Evolutionary conservation across 2,797 vertebrate species (phyloP).

Genomic region (Coregonus suidteri): DNA sequence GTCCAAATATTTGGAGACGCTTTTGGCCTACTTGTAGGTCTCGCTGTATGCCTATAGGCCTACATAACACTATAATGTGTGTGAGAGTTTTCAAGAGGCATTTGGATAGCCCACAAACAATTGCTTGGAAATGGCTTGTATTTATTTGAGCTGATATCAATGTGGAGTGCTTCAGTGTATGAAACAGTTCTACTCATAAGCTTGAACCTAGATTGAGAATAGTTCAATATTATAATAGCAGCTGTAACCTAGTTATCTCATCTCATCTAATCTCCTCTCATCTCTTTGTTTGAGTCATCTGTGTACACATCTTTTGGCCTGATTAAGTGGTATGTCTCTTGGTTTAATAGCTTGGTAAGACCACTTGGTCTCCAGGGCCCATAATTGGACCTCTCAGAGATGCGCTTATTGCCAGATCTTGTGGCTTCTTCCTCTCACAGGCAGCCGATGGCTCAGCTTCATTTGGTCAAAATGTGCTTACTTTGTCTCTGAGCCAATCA

Average conservation of each 20-base stretch:
- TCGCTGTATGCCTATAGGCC: neutral
- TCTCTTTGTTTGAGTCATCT: neutral
- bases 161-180: neutral
- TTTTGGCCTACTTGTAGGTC: neutral
- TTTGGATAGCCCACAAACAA: neutral
- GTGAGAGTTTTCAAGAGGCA: neutral
- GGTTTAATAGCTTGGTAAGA: constrained; percentile 44
- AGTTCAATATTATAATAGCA: neutral
- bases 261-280: neutral
- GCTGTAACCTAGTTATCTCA: neutral
- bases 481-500: constrained; percentile 72
- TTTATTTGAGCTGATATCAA: neutral
- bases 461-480: constrained; percentile 70
- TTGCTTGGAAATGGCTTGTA: neutral
- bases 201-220: neutral
- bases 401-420: constrained; percentile 64
- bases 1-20: neutral
- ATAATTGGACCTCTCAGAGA: constrained; percentile 44
- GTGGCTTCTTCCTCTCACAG: constrained; percentile 64
- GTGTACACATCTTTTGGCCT: neutral
- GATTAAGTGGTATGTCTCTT: constrained; percentile 22
- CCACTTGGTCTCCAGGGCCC: constrained; percentile 50
- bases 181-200: neutral
- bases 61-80: neutral
- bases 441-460: constrained; percentile 51